These are phyloP conservation scores for Calameuta idolon DNA, from an alignment of 2,888 invertebrate genomes.

Conservation along the genomic window DNA sequence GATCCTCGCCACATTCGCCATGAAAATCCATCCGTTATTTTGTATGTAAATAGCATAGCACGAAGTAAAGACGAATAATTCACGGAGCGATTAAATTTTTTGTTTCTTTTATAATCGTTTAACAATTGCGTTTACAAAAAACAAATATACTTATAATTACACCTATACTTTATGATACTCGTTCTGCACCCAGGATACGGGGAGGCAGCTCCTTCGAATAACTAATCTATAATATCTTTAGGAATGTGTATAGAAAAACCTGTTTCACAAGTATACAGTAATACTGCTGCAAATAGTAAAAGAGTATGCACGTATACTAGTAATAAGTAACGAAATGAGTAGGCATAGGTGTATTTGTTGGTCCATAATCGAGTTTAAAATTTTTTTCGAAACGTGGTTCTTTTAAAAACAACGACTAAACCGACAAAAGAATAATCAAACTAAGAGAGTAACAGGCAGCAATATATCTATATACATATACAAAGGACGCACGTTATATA, in stretches of 20 bases:
- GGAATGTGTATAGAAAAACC: slow-evolving; percentile 22
- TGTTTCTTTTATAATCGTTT: slow-evolving; percentile 32
- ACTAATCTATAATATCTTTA: slow-evolving; percentile 34
- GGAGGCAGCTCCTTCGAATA: slow-evolving; percentile 24
- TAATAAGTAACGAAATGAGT: neutral
- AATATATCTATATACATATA: slow-evolving; percentile 9
- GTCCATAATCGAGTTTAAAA: neutral
- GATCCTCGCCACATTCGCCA: neutral
- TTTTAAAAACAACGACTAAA: neutral
- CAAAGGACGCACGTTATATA: neutral
- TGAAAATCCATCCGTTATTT: neutral
- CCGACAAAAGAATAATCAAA: slow-evolving; percentile 37
- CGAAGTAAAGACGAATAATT: neutral
- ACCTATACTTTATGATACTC: neutral
- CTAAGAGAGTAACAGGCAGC: slow-evolving; percentile 26
- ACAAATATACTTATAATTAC: neutral
- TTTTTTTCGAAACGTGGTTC: neutral
- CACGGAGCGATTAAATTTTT: neutral
- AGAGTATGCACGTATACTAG: neutral
- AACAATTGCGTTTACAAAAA: slow-evolving; percentile 39
- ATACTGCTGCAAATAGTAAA: neutral
- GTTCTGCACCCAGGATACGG: slow-evolving; percentile 3
- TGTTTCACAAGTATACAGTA: neutral
- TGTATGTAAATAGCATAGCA: neutral
- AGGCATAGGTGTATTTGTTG: neutral